A percentile compares a stretch with the other conserved stretches of the same genome.
Conservation (phyloP, 2,113 vertebrate species). For the Laticauda laticaudata region DNA sequence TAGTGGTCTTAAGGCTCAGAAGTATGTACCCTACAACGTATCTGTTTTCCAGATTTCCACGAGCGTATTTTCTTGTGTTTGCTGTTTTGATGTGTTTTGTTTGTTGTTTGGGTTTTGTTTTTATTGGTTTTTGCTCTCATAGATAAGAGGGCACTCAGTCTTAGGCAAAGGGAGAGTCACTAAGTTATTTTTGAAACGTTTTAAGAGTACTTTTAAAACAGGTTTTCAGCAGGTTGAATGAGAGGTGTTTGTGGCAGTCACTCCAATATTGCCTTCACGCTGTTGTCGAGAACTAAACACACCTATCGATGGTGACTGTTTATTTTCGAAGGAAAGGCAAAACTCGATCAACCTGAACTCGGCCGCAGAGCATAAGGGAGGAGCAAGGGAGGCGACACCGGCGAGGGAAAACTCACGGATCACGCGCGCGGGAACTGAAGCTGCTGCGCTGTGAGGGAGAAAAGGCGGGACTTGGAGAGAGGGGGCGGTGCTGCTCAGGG, state of each 20-base stretch:
- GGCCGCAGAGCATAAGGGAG: not conserved
- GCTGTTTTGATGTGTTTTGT: not conserved
- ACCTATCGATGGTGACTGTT: not conserved
- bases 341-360: slow-evolving; percentile 3
- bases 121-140: too few relatives aligned
- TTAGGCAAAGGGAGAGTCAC: not conserved
- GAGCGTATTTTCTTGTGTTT: not conserved
- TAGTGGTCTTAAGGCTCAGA: not conserved
- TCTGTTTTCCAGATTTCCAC: not conserved
- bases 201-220: not conserved
- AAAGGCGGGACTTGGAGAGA: not conserved
- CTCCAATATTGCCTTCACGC: not conserved
- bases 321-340: not conserved
- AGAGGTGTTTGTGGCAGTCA: too few relatives aligned
- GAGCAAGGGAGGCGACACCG: not conserved
- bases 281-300: not conserved
- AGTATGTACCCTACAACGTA: not conserved
- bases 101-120: not conserved
- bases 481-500: not conserved
- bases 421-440: not conserved
- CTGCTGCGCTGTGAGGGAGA: not conserved
- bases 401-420: not conserved
- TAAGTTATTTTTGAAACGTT: not conserved
- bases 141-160: not conserved
- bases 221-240: not conserved